Conservation (phyloP, 1,140 invertebrate species). For the Drosophila erecta region DNA sequence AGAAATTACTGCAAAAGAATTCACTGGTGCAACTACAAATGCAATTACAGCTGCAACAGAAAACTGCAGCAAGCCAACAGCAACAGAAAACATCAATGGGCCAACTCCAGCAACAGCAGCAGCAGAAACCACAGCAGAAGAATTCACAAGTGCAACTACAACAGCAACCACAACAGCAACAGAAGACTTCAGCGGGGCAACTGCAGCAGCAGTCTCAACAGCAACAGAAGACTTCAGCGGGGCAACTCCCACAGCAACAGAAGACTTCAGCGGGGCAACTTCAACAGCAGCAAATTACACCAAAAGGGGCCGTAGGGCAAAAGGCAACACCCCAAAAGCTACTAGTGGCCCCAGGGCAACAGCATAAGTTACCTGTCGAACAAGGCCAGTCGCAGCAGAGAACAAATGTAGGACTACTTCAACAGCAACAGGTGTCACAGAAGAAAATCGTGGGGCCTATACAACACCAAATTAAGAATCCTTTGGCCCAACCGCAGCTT, state of each 20-base stretch:
- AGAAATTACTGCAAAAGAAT: too few relatives aligned
- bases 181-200: not conserved
- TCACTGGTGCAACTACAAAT: too few relatives aligned
- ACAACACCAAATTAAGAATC: slow-evolving; percentile 11
- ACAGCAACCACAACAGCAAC: slow-evolving; percentile 9
- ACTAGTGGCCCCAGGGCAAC: slow-evolving; percentile 1
- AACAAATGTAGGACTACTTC: not conserved
- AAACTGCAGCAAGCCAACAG: not conserved
- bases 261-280: not conserved
- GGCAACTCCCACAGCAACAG: not conserved
- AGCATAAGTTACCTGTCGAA: not conserved
- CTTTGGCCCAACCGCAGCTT: not conserved
- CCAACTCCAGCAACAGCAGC: slow-evolving; percentile 1
- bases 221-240: not conserved
- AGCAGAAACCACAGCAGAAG: not conserved
- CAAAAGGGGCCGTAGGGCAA: not conserved
- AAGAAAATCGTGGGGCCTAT: not conserved
- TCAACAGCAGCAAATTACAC: not conserved
- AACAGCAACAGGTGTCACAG: slow-evolving; percentile 6
- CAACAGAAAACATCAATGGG: not conserved
- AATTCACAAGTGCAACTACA: slow-evolving; percentile 1
- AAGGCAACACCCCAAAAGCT: slow-evolving; percentile 6
- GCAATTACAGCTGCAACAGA: not conserved
- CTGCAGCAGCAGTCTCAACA: not conserved
- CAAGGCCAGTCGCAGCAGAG: not conserved